Evolutionary conservation across 2,113 vertebrate genomes (phyloP), one percentile per base, ranked within the genome.

Genomic region (Silurus asotus): DNA sequence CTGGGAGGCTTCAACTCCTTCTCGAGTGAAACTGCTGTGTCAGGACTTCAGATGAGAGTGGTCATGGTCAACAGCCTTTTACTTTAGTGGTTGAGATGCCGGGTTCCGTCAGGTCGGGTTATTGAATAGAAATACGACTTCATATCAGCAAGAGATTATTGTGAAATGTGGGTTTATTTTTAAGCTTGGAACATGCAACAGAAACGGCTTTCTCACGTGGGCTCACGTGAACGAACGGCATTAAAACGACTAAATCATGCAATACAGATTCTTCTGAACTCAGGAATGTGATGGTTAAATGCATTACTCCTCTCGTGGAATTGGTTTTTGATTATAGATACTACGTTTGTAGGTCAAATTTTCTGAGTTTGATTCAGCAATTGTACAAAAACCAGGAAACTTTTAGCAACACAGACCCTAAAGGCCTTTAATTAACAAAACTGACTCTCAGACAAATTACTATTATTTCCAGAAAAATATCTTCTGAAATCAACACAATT

Each of bases 1-100:
- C 64, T 86, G 83, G 45, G 37, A 48, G 70, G 62, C 58, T 48
- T 85, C 56, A 64, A 48, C 48, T 89, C 86, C 88, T 89, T 77
- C 56, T 84, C 8, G 28, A 49, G n/a, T 25, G 11, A 69, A 79
- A 64, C 79, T 83, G 88, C 86, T 87, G 86, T 82, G 56, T 83
- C 83, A 51, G 28, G 78, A 28, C 48, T 62, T 70, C 17, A 69
- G n/a, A 48, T 17, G 48, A 75, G 67, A 55, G 7, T 23, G 51
- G 13, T 56, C 20, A 19, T 1, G 37, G 49, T 51, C 64, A 64
- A 15, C 28, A 48, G 8, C 17, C 17, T 15, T 74, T 56, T 14
- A 7, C 51, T 2, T 77, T 5, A 51, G 58, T 7, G 5, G 17
- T 14, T 62, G 9, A 53, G 25, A 53, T 10, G 19, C 45, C 45